Conservation (phyloP, 2,888 invertebrate species). For the Tromatobia lineatoria region DNA sequence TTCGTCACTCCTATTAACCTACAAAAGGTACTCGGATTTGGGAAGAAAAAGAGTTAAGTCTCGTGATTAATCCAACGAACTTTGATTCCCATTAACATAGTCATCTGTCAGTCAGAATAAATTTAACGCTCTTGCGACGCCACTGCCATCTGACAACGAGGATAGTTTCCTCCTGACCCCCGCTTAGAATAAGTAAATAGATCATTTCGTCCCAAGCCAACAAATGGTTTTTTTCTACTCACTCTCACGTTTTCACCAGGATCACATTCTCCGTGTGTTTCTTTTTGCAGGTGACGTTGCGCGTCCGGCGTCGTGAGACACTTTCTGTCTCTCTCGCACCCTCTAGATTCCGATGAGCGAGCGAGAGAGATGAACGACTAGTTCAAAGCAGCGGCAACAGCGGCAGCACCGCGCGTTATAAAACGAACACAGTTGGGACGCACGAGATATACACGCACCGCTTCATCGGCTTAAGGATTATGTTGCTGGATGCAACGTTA, state of each 20-base stretch:
- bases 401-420: constrained; percentile 60
- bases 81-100: constrained; percentile 1
- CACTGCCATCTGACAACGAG: constrained; percentile 43
- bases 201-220: not conserved
- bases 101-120: constrained; percentile 17
- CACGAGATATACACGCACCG: not conserved
- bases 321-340: constrained; percentile 39
- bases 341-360: constrained; percentile 25
- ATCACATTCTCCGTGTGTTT: constrained; percentile 50
- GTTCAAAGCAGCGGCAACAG: constrained; percentile 23
- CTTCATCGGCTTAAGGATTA: constrained; percentile 24
- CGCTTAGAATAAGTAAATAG: constrained; percentile 33
- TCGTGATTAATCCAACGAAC: not conserved
- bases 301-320: constrained; percentile 52
- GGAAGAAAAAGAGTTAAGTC: not conserved
- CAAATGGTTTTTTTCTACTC: constrained; percentile 4
- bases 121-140: constrained; percentile 40
- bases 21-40: not conserved
- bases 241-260: constrained; percentile 17
- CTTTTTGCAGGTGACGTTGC: constrained; percentile 48
- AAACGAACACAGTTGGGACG: constrained; percentile 48
- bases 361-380: constrained; percentile 59
- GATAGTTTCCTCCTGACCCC: constrained; percentile 21
- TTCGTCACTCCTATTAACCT: not conserved
- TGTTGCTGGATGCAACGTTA: constrained; percentile 22